Conservation (phyloP, 2,797 vertebrate species). For the Acrossocheilus fasciatus region DNA sequence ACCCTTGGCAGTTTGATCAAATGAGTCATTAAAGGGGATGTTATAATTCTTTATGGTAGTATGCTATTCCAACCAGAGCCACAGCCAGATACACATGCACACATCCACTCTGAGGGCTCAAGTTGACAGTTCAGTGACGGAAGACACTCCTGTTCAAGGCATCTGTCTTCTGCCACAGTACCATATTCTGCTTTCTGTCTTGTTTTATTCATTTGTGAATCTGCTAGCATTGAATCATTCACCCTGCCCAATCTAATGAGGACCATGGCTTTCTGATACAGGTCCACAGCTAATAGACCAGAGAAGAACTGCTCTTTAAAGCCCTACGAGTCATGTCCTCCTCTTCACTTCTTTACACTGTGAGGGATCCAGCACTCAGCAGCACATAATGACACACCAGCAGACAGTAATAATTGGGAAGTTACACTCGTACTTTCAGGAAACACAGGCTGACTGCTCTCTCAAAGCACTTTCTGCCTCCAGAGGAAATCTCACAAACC, state of each 20-base stretch:
- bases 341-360: slow-evolving; percentile 13
- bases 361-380: slow-evolving; percentile 27
- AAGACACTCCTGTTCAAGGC: slow-evolving; percentile 1
- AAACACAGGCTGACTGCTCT: slow-evolving; percentile 17
- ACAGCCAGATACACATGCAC: slow-evolving; percentile 7
- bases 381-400: slow-evolving; percentile 26
- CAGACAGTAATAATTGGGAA: slow-evolving; percentile 36
- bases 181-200: slow-evolving; percentile 29
- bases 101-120: not conserved
- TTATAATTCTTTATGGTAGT: not conserved
- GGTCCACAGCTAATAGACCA: slow-evolving; percentile 15
- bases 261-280: not conserved
- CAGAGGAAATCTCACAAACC: not conserved
- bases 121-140: not conserved
- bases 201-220: slow-evolving; percentile 26
- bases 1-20: not conserved
- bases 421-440: slow-evolving; percentile 12
- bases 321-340: not conserved
- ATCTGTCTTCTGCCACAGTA: slow-evolving; percentile 7
- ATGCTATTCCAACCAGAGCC: slow-evolving; percentile 13
- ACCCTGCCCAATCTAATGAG: slow-evolving; percentile 33
- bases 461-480: not conserved
- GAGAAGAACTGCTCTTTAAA: slow-evolving; percentile 15
- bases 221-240: slow-evolving; percentile 31
- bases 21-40: not conserved